Conservation (phyloP, 2,888 invertebrate genomes). For the Microdon myrmicae region DNA sequence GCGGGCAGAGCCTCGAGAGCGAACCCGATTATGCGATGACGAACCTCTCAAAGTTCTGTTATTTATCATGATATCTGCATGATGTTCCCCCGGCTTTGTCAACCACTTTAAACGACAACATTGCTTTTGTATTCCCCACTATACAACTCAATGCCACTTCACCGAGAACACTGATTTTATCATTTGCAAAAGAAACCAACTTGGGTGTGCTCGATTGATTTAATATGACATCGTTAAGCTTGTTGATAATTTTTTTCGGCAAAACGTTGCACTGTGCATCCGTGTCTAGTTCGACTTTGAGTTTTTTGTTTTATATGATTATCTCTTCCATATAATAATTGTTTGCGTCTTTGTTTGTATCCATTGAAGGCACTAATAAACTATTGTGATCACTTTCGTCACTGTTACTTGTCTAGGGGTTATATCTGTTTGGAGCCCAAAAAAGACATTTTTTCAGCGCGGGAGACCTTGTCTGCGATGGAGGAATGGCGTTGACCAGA, state of each 20-base stretch:
- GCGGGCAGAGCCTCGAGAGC: no score
- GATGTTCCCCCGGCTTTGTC: no score
- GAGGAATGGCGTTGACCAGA: no score
- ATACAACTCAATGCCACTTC: conserved; percentile 2
- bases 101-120: conserved; percentile 9
- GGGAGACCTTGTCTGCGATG: no score
- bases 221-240: no score
- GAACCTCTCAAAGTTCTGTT: no score
- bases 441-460: no score
- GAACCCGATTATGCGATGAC: no score
- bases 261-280: conserved; percentile 29
- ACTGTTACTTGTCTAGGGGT: no score
- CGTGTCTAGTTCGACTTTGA: conserved; percentile 28
- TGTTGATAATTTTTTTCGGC: conserved; percentile 5
- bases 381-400: conserved; percentile 16
- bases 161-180: conserved; percentile 10
- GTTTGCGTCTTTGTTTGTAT: conserved; percentile 23
- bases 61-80: no score
- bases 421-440: no score
- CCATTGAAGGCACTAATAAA: conserved; percentile 17
- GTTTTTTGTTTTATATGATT: conserved; percentile 16
- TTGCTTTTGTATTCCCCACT: not conserved
- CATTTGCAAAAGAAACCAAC: conserved; percentile 3
- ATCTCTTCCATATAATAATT: conserved; percentile 25
- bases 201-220: no score